Evolutionary conservation across 2,888 invertebrate species (phyloP), one percentile per base, ranked within the genome.

Genomic region (Aporophyla nigra): DNA sequence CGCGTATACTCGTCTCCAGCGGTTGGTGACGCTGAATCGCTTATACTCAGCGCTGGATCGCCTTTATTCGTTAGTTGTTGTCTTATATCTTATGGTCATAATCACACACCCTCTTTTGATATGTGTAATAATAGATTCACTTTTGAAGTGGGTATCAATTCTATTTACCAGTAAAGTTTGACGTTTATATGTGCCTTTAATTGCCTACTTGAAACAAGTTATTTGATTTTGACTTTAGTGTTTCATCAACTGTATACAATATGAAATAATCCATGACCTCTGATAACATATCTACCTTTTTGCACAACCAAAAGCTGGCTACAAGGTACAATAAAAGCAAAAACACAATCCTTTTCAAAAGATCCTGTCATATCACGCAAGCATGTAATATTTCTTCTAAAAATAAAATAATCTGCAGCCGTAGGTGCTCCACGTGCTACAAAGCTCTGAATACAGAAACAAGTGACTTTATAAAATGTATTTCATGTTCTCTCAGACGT

Each of bases 401-500:
- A 81, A 76, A 76, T 78, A 78, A 74, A 62, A 77, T 82, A 70
- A 82, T 78, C 71, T 65, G 58, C 63, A 83, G 63, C 63, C 40
- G 71, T 83, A 73, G 71, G 65, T 82, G 63, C 53, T 71, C 56
- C 65, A 59, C 56, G 56, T 72, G 71, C 72, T 65, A 56, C 74
- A 61, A 69, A 69, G 71, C 73, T 78, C 62, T 76, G 84, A 78
- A 75, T 71, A 71, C 53, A 63, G 62, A 83, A 80, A 67, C 80
- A 74, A 69, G 73, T 83, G 53, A 78, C 56, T 75, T 86, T 76
- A 58, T 53, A 78, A 80, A 79, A 78, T 78, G 40, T 75, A 74
- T 84, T 78, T 46, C 63, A 58, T 71, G 74, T 73, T 79, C 46
- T 51, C 40, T 62, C 46, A 65, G 73, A 51, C 58, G 27, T 56